These are phyloP conservation scores for Mya arenaria DNA, from an alignment of 1,140 invertebrate genomes.

Conservation along the genomic window DNA sequence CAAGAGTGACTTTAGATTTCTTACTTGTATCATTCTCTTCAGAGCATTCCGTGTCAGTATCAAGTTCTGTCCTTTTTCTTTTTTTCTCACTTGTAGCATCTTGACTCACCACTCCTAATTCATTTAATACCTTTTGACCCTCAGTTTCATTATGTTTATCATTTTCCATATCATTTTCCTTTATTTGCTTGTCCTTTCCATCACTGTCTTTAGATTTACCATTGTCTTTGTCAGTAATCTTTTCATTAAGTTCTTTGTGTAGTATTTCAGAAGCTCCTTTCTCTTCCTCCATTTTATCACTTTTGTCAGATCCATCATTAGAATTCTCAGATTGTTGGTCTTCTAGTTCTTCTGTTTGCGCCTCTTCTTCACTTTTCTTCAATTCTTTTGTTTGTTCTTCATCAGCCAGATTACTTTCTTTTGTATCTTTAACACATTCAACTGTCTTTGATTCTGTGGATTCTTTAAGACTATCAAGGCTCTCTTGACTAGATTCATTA, in stretches of 20 bases:
- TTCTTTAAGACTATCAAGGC: background rate
- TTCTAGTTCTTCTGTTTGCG: slow-evolving; percentile 44
- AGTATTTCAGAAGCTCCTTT: background rate
- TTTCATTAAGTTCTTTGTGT: background rate
- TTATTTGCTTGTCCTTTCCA: background rate
- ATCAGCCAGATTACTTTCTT: background rate
- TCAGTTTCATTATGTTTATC: background rate
- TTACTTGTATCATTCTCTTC: too few species aligned
- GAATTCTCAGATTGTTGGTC: too few species aligned
- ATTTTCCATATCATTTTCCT: slow-evolving; percentile 3
- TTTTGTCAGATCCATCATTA: slow-evolving; percentile 2
- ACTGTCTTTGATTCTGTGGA: background rate
- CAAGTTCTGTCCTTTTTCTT: too few species aligned
- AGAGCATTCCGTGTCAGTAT: too few species aligned
- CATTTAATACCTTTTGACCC: too few species aligned
- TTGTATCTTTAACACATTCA: background rate
- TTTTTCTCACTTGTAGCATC: too few species aligned
- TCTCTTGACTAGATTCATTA: background rate
- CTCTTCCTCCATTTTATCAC: background rate
- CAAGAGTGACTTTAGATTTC: too few species aligned
- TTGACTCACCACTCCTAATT: too few species aligned
- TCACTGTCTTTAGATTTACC: background rate
- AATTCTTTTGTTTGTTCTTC: background rate
- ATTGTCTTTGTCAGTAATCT: background rate
- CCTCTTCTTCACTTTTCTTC: background rate